Base-by-base conservation (phyloP, 2,797 vertebrate species). In the Sciurus carolinensis region DNA sequence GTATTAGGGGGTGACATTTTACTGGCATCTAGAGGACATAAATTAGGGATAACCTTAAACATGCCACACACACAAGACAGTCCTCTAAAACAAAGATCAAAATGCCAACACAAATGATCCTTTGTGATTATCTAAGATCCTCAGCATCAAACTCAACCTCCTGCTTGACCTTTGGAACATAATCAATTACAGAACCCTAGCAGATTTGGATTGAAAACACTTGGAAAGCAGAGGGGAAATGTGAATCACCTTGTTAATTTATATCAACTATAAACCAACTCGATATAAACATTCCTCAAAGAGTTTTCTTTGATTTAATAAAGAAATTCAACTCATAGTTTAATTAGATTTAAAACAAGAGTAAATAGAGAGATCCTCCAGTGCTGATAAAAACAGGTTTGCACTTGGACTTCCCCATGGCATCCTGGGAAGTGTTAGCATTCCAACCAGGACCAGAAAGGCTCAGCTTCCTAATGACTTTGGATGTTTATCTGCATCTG, bases 261-360 rank as follows among this genome's bases (percentile, higher is more conserved):
- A n/a, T 24, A 71, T 87, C 47, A 89, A 42, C 26, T 77, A 33
- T 42, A 90, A 97, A 92, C 59, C 22, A 80, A 80, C 64, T 89
- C 59, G 79, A 36, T 6, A 15, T 59, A 85, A 94, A 81, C 33
- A 57, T 90, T 57, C 66, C 62, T 77, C 71, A 87, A 24, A 83
- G 9, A 24, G 10, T 75, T 82, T 93, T 76, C 12, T 71, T 47
- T 66, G 80, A 26, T 69, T 66, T 83, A 52, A 44, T 64, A 88
- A 50, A 47, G 73, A 94, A 87, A 72, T 33, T 59, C 36, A 93
- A 82, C 14, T 54, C 33, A 17, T 54, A 54, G 18, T 84, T 87
- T 89, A 33, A 26, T 62, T 66, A 69, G 18, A 64, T 50, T 64
- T 77, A 88, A 97, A 94, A 36, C 33, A 80, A 86, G 89, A 75